Evolutionary conservation across 2,888 invertebrate genomes (phyloP), one percentile per base, ranked within the genome.

Genomic region (Leucophora obtusa): DNA sequence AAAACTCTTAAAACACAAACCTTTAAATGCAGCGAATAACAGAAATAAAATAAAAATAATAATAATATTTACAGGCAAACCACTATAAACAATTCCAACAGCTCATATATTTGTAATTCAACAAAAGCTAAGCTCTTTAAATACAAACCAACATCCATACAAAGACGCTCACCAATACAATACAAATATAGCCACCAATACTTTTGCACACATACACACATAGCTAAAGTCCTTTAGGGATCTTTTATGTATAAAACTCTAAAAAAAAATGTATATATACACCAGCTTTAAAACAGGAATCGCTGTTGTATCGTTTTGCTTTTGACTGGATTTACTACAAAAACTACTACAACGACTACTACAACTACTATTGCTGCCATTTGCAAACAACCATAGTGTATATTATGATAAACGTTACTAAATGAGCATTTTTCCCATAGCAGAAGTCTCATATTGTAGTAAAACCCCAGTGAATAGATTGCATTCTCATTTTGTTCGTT

Each of bases 361-460:
- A 53, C 21, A 8, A 17, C 65, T 35, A 33, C 11, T 33, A 15
- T n/a, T 18, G 51, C 9, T 18, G 28, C 38, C 15, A 35, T 17
- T 51, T 59, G 28, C 58, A 43, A 43, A 50, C 56, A 75, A 15
- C 50, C 53, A 58, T 11, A 70, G 75, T 79, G 72, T 68, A 72
- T 76, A 77, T 82, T 84, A 79, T 82, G 78, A 83, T 79, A 83
- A 83, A 83, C 75, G 83, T 69, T 74, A 68, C 81, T 79, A 84
- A 84, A 82, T 82, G 83, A 84, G 65, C 83, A 84, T 76, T 71
- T 62, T 77, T 74, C 69, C 69, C 72, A 60, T 24, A 59, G 38
- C 56, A 56, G 38, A 53, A 51, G 28, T 47, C 28, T 74, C 35
- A 51, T 43, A 50, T 24, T 50, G 28, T 18, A 62, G 47, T 38